Conservation (phyloP, 1,140 invertebrate species). For the Zaprionus nigranus region DNA sequence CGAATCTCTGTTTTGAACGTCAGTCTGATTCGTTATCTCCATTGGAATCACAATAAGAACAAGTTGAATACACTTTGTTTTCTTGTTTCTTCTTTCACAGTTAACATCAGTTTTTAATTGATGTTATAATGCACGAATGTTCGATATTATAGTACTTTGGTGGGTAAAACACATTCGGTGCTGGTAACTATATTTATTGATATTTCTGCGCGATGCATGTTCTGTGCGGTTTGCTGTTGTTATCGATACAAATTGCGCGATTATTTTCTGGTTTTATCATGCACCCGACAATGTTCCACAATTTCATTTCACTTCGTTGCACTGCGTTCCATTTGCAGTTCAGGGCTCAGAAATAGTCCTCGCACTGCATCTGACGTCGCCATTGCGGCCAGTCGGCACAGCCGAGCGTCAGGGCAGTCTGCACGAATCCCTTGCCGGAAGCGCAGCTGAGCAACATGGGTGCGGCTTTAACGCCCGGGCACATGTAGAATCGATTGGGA, state of each 20-base stretch:
- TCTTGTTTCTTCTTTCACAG: slow-evolving; percentile 5
- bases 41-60: neutral
- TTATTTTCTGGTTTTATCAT: neutral
- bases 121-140: slow-evolving; percentile 1
- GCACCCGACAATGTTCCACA: neutral
- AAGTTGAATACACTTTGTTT: neutral
- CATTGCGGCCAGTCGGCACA: slow-evolving; percentile 74
- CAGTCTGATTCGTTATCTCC: slow-evolving; percentile 19
- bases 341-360: slow-evolving; percentile 60
- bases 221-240: slow-evolving; percentile 26
- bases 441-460: slow-evolving; percentile 65
- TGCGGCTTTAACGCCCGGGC: slow-evolving; percentile 51
- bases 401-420: slow-evolving; percentile 58
- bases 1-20: neutral
- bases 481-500: slow-evolving; percentile 78
- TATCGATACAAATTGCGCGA: neutral
- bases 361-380: slow-evolving; percentile 73
- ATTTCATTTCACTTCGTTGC: slow-evolving; percentile 24
- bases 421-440: slow-evolving; percentile 65
- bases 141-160: neutral
- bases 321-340: neutral
- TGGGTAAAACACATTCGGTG: slow-evolving; percentile 3
- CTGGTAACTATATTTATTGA: neutral
- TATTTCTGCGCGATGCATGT: slow-evolving; percentile 1
- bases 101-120: slow-evolving; percentile 21